Conservation (phyloP, 2,113 vertebrate genomes). For the Martes martes region DNA sequence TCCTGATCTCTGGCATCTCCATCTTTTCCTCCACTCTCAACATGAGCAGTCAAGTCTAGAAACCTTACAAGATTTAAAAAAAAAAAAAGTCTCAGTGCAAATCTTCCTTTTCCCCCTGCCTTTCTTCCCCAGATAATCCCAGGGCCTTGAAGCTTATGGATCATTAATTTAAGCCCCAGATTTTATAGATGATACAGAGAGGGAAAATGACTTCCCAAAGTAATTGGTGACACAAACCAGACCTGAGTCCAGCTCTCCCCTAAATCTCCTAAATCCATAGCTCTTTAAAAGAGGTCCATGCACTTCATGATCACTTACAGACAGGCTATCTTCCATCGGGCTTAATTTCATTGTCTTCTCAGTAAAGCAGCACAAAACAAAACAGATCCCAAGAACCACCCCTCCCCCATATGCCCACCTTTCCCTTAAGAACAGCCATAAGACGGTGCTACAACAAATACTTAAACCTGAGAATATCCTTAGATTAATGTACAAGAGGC, state of each 20-base stretch:
- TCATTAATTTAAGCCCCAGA: background rate
- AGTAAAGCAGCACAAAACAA: background rate
- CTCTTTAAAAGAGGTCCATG: background rate
- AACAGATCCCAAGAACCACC: background rate
- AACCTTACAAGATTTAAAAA: background rate
- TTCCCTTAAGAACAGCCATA: background rate
- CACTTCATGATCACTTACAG: background rate
- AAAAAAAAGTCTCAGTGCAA: background rate
- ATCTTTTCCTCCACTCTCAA: background rate
- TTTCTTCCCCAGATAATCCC: background rate
- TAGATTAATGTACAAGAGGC: background rate
- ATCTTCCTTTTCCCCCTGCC: background rate
- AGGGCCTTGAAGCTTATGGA: background rate
- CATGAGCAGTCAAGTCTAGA: background rate
- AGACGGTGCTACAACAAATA: background rate
- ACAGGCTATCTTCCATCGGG: background rate
- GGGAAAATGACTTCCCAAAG: background rate
- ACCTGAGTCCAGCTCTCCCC: background rate
- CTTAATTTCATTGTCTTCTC: background rate
- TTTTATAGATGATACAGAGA: background rate
- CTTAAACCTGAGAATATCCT: background rate
- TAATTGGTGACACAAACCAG: slow-evolving; percentile 19
- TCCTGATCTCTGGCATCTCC: background rate
- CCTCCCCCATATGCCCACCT: background rate
- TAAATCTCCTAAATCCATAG: background rate